Conservation (phyloP, 2,888 invertebrate species). For the Archaeoteleia sp. region DNA sequence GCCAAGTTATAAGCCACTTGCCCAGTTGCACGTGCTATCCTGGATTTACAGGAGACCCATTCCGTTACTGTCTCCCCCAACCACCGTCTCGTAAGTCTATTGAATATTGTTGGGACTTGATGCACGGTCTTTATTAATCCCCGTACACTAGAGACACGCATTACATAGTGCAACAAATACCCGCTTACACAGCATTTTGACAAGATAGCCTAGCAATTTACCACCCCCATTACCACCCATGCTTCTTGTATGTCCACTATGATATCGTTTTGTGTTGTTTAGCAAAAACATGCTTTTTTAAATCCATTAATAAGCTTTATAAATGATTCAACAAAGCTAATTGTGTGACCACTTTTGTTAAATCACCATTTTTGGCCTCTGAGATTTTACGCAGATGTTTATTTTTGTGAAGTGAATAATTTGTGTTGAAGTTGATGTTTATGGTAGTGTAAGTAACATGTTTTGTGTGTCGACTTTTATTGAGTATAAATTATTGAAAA, state of each 20-base stretch:
- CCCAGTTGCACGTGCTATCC: slow-evolving; percentile 84
- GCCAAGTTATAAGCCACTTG: slow-evolving; percentile 83
- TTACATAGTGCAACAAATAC: slow-evolving; percentile 8
- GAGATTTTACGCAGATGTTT: too few relatives aligned
- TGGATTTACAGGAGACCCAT: slow-evolving; percentile 88
- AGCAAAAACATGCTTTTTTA: too few relatives aligned
- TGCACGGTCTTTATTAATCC: slow-evolving; percentile 29
- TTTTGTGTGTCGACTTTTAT: too few relatives aligned
- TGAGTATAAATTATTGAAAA: too few relatives aligned
- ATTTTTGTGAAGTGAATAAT: too few relatives aligned
- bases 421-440: too few relatives aligned
- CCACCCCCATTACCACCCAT: neutral
- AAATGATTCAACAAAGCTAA: too few relatives aligned
- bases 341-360: too few relatives aligned
- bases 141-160: slow-evolving; percentile 15
- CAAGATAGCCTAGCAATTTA: neutral
- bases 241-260: slow-evolving; percentile 13
- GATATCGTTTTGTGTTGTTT: too few relatives aligned
- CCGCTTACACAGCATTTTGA: neutral
- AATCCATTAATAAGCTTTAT: too few relatives aligned
- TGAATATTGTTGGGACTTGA: slow-evolving; percentile 9
- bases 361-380: too few relatives aligned
- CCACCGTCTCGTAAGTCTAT: slow-evolving; percentile 38
- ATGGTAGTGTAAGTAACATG: too few relatives aligned
- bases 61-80: slow-evolving; percentile 79